These are phyloP conservation scores for Metallyticus violacea DNA, from an alignment of 2,888 invertebrate genomes.

Conservation along the genomic window DNA sequence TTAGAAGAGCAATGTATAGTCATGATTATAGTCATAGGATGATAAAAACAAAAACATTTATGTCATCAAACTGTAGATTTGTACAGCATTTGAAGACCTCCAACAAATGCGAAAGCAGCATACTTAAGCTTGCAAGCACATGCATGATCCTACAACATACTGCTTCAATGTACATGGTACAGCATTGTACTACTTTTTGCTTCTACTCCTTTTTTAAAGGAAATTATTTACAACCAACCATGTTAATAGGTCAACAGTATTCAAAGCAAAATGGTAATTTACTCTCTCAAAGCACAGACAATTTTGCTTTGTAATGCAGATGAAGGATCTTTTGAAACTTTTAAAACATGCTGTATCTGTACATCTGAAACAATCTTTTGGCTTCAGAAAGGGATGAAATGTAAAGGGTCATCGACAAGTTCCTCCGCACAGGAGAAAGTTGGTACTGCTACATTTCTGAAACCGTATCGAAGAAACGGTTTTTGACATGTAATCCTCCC, in stretches of 20 bases:
- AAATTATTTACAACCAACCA: not conserved
- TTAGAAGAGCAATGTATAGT: too few species aligned
- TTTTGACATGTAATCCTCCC: too few species aligned
- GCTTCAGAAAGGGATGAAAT: too few species aligned
- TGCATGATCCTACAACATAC: not conserved
- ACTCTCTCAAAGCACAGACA: not conserved
- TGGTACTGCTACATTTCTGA: too few species aligned
- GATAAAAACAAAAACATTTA: too few species aligned
- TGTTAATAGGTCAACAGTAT: not conserved
- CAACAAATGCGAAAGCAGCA: not conserved
- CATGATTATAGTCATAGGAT: too few species aligned
- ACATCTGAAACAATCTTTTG: not conserved
- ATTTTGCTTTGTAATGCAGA: not conserved
- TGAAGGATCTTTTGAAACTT: not conserved
- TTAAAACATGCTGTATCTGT: not conserved
- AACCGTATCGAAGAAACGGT: too few species aligned
- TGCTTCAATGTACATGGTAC: not conserved
- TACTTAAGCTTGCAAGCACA: not conserved
- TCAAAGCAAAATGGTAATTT: not conserved
- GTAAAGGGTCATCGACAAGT: too few species aligned
- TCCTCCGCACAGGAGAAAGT: too few species aligned
- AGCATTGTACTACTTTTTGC: not conserved
- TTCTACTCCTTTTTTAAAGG: not conserved
- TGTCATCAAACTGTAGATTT: too few species aligned
- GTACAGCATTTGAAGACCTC: not conserved